phyloP scores from a whole-genome alignment of 2,113 vertebrate species.

The Gnathonemus echidnorhynchus region DNA sequence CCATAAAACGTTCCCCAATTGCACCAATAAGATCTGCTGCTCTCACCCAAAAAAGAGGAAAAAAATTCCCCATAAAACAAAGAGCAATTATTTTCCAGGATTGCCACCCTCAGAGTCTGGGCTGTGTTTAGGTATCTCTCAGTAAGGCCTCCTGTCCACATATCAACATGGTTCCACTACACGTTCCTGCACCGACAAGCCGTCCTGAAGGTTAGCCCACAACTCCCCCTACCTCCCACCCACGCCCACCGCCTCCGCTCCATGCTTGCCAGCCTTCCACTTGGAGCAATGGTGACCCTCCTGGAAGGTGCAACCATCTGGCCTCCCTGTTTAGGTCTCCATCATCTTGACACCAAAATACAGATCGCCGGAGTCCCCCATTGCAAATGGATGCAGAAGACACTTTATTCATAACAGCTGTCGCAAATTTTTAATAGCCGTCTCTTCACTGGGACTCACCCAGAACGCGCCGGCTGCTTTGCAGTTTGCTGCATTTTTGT shows the following conservation, averaged over 20 bases:
- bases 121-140: background rate
- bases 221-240: background rate
- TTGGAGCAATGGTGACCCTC: background rate
- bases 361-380: conserved; percentile 13
- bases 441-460: conserved; percentile 18
- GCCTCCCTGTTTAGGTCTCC: background rate
- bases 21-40: background rate
- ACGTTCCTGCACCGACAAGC: background rate
- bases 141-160: background rate
- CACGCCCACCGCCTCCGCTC: background rate
- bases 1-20: background rate
- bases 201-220: background rate
- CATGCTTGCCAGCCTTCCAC: background rate
- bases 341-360: conserved; percentile 26
- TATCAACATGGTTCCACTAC: background rate
- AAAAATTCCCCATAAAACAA: background rate
- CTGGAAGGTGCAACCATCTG: conserved; percentile 9
- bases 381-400: background rate
- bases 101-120: conserved; percentile 22
- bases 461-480: background rate
- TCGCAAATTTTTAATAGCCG: conserved; percentile 32
- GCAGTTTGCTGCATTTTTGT: conserved; percentile 9
- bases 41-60: background rate
- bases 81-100: background rate
- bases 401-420: conserved; percentile 33